Evolutionary conservation across 2,113 vertebrate genomes (phyloP).

Genomic region (Ciconia stormi): DNA sequence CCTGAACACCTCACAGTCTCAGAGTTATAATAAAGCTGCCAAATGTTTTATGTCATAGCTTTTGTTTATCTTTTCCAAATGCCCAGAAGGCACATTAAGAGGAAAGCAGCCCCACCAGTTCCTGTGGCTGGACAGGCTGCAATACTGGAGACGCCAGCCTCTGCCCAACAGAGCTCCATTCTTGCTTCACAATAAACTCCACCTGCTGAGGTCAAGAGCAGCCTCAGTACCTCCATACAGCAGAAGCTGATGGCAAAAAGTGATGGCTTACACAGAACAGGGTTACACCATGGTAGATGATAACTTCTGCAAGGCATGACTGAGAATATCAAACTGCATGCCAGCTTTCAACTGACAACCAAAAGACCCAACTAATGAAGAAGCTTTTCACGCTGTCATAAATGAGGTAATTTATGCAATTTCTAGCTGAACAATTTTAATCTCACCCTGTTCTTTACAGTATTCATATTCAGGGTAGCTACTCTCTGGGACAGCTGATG

Average conservation of each 20-base stretch:
- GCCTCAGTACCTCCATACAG: slow-evolving; percentile 57
- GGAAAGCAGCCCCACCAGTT: not conserved
- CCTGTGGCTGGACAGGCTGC: slow-evolving; percentile 56
- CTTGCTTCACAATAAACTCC: slow-evolving; percentile 33
- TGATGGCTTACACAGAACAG: slow-evolving; percentile 67
- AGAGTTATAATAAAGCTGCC: slow-evolving; percentile 40
- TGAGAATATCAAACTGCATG: not conserved
- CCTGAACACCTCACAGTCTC: not conserved
- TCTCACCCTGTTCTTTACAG: not conserved
- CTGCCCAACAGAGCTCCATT: slow-evolving; percentile 52
- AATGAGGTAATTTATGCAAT: not conserved
- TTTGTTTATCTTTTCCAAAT: not conserved
- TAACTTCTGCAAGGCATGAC: slow-evolving; percentile 70
- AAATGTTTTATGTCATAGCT: slow-evolving; percentile 69
- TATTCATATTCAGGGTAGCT: not conserved
- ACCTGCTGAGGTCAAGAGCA: slow-evolving; percentile 57
- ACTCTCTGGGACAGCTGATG: not conserved
- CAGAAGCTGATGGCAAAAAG: slow-evolving; percentile 71
- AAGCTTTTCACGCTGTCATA: not conserved
- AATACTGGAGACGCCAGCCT: slow-evolving; percentile 46
- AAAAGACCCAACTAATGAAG: not conserved
- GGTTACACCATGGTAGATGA: slow-evolving; percentile 70
- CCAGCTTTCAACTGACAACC: not conserved
- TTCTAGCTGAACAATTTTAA: not conserved
- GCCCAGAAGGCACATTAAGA: not conserved